Evolutionary conservation across 2,888 invertebrate species (phyloP), one percentile per base, ranked within the genome.

Genomic region (Chaetoderma sp.): DNA sequence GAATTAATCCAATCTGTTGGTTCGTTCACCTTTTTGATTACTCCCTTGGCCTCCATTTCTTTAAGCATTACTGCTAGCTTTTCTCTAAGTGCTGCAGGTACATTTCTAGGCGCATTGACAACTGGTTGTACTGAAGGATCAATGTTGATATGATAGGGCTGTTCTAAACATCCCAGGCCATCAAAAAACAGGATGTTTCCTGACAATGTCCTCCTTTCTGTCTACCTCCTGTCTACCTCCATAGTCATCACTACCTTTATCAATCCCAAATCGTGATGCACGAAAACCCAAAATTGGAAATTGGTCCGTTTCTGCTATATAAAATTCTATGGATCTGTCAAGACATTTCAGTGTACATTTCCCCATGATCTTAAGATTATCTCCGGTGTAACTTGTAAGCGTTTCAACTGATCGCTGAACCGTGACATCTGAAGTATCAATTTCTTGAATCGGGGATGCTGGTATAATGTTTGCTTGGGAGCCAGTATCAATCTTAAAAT

Each of bases 1-100:
- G 62, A 33, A 28, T 21, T 58, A 5, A 62, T 27, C 62, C 62
- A 60, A 18, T 62, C 42, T 2, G 62, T 62, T 8, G 62, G 62
- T 27, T 33, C 42, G 30, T 55, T 27, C 4, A 62, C 62, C 27
- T 49, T 49, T 16, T 25, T 18, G 27, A 60, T 52, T 4, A 60
- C 60, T 13, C 52, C 52, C 18, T 5, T 16, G 2, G 32, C 2
- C 25, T 60, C 54, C 60, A 60, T 60, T 23, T 42, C 39, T 25
- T 55, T n/a, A 16, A 62, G n/a, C 28, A 27, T 44, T 2, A 18
- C 10, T 18, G 59, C 33, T 21, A 60, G 32, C 25, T 59, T 60
- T 21, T 36, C 4, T 23, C 10, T 39, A n/a, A 52, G 58, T 25
- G 61, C 61, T 60, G 30, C 21, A 1, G 61, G 61, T 10, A 60